phyloP scores from a whole-genome alignment of 1,140 invertebrate genomes.

The Trichomalopsis sarcophagae region DNA sequence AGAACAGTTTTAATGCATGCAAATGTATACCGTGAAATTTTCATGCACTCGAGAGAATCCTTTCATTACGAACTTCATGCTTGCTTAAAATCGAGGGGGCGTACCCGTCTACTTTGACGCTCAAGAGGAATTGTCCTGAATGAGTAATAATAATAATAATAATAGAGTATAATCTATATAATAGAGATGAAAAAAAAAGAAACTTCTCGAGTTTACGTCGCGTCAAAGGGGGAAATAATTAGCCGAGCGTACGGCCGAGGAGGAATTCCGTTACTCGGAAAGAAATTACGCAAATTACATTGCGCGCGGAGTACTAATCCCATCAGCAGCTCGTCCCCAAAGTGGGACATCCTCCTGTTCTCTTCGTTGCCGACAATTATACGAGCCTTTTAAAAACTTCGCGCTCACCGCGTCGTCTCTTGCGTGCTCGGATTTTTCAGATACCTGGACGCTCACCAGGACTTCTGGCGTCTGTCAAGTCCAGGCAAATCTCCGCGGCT shows the following conservation, averaged over 20 bases:
- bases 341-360: not conserved
- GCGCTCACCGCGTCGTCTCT: not conserved
- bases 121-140: not conserved
- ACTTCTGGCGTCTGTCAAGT: slow-evolving; percentile 39
- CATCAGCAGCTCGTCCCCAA: not conserved
- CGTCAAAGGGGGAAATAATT: not conserved
- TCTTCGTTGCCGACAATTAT: not conserved
- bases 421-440: slow-evolving; percentile 41
- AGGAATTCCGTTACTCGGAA: not conserved
- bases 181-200: not conserved
- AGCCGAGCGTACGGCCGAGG: not conserved
- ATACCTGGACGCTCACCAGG: slow-evolving; percentile 58
- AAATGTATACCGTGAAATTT: not conserved
- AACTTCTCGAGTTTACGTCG: not conserved
- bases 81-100: not conserved
- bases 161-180: not conserved
- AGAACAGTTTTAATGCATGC: not conserved
- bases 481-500: not conserved
- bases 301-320: not conserved
- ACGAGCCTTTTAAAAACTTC: not conserved
- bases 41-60: not conserved
- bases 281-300: not conserved
- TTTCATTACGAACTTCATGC: not conserved
- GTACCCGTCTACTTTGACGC: not conserved
- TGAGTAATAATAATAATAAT: no score